Evolutionary conservation across 2,797 vertebrate genomes (phyloP), one percentile per base, ranked within the genome.

Genomic region (Chelidonichthys spinosus): DNA sequence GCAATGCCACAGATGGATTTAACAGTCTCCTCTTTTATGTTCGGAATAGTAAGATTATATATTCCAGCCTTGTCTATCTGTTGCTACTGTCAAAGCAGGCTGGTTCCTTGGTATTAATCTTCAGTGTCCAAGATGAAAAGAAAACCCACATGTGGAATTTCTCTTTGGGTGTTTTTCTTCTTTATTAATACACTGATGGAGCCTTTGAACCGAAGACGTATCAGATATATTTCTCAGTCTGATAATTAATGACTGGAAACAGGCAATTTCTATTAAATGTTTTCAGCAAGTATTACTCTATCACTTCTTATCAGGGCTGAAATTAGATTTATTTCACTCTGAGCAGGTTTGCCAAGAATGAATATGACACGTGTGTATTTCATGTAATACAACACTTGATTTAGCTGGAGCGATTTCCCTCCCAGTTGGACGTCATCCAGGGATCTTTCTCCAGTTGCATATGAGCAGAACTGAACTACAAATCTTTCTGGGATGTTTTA

Each of bases 241-340:
- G 9, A 46, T 77, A 54, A 76, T 65, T 52, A 58, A 53, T 8
- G 37, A 71, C 36, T 65, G 50, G 63, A 75, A 81, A 76, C 32
- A 42, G 44, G 7, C 39, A 10, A 37, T 13, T 17, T 73, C 78
- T 60, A 76, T 78, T 63, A 47, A 60, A 81, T 74, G 43, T 53
- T 72, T 64, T 44, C 67, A n/a, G 33, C 11, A 36, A 47, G 5
- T 59, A 67, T 56, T 33, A 49, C 5, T 33, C 47, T 61, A 72
- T 68, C n/a, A 43, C n/a, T 56, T 36, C 53, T 59, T 49, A 55
- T 75, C 67, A 25, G 53, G 32, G 49, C 56, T 43, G 5, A 71
- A 63, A 76, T 72, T 32, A 59, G 37, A 84, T 83, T 73, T 52
- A 76, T 70, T 59, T 53, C 6, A 58, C 8, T 50, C 43, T 69